Evolutionary conservation across 2,888 invertebrate genomes (phyloP), one percentile per base, ranked within the genome.

Genomic region (Belgica antarctica): DNA sequence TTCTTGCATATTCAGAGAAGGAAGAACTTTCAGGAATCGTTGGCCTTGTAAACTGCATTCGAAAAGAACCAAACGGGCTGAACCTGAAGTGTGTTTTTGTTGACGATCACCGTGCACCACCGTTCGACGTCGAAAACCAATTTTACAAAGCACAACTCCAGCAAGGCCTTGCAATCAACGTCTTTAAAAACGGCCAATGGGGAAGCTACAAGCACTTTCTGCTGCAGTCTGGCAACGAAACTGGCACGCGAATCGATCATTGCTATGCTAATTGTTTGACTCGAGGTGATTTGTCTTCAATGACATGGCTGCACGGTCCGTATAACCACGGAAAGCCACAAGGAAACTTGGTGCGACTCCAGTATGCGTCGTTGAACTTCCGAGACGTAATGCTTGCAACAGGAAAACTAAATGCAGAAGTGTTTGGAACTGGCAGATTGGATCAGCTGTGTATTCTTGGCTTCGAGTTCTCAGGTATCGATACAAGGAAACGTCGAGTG

Each of bases 301-400:
- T 97, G 47, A 83, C 81, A n/a, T 94, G 94, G 94, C 79, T 94
- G 4, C 88, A 95, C 78, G 90, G 90, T 0, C 81, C 83, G 0
- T 75, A 84, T 24, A 78, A 78, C 59, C 74, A 75, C 10, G 76
- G 81, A 72, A 78, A 78, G 15, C 70, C 70, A 31, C 25, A 59
- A 34, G 62, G 62, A 10, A 17, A 73, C 2, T 71, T 79, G 2
- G 81, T 84, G 1, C 76, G 85, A 77, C 84, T 91, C 0, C 84
- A 88, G 75, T 94, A 90, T 76, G 81, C 92, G 0, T 86, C 94
- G 0, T 78, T 97, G 12, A 98, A 97, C 81, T 97, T 96, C 86
- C 87, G 93, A 75, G 97, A 97, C 78, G 83, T 97, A 0, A 96
- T 97, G 97, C 83, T 93, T 0, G 93, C 96, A 0, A 92, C 92